Conservation (phyloP, 2,113 vertebrate genomes). For the Malaclemys terrapin region DNA sequence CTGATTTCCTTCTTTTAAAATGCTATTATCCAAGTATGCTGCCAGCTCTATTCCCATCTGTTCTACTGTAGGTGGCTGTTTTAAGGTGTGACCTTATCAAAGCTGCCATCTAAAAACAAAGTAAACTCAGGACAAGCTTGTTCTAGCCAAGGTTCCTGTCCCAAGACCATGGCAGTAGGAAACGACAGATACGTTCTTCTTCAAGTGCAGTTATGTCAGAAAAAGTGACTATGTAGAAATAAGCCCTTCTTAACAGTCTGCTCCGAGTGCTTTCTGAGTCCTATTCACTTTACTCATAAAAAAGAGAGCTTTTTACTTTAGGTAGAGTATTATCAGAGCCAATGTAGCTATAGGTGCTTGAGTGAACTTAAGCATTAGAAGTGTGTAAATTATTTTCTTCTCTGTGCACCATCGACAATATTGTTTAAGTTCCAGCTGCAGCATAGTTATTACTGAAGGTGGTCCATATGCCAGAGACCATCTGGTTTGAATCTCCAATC, state of each 20-base stretch:
- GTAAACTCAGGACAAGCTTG: constrained; percentile 77
- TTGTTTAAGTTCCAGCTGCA: not conserved
- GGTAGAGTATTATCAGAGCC: not conserved
- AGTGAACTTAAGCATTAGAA: not conserved
- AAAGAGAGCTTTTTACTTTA: not conserved
- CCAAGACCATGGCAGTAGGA: constrained; percentile 64
- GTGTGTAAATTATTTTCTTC: not conserved
- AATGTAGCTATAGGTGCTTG: accelerated
- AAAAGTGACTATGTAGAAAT: constrained; percentile 7
- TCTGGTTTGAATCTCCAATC: not conserved
- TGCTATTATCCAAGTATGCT: constrained; percentile 68
- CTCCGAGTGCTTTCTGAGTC: not conserved
- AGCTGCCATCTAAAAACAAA: constrained; percentile 79
- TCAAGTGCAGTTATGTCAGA: constrained; percentile 2
- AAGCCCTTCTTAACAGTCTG: not conserved
- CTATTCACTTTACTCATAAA: constrained; percentile 25
- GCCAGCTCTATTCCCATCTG: constrained; percentile 78
- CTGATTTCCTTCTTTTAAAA: constrained; percentile 59
- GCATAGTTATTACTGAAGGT: not conserved
- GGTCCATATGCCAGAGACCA: not conserved
- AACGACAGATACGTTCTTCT: constrained; percentile 70
- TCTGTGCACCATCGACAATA: not conserved
- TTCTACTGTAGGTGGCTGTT: constrained; percentile 71
- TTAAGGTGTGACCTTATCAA: constrained; percentile 83
- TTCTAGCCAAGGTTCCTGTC: constrained; percentile 78